Evolutionary conservation across 1,140 invertebrate genomes (phyloP), one percentile per base, ranked within the genome.

Genomic region (Philopotamus ludificatus): DNA sequence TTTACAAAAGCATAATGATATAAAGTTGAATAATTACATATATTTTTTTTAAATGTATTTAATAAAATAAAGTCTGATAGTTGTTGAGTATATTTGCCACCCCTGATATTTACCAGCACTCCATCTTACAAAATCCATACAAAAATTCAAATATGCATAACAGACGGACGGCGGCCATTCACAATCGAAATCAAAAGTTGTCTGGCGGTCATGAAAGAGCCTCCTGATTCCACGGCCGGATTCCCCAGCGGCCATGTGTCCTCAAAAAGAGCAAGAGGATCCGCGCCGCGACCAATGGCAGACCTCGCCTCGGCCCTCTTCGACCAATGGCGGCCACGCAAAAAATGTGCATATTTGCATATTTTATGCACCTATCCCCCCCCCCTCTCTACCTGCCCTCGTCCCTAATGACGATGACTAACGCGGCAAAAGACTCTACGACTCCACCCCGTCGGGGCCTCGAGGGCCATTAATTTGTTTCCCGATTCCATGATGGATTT

Each of bases 331-430:
- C 23, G 39, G 28, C 18, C 25, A 26, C 8, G 58, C 42, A 53
- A 65, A 68, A 68, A 69, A 63, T 50, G 41, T 54, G 49, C 53
- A 51, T 59, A 65, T 69, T 69, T 69, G 67, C 67, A 69, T 69
- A 66, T 69, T 69, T 69, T 65, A 69, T 69, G 67, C 67, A 66
- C 44, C 59, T 50, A 21, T 49, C 45, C 18, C 45, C 45, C 12
- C 23, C 45, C 10, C 44, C 44, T 45, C 44, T 16, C 44, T 45
- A 10, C 44, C 9, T 45, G 26, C 22, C 34, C 25, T 34, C 20
- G 18, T 41, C 42, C 25, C 22, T 28, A 34, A 34, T 34, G 12
- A 34, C 57, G 12, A 10, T 23, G 39, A 64, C 49, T 54, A 18
- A 21, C 2, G 20, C 3, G 7, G 3, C 2, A 16, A 15, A 57